phyloP scores from a whole-genome alignment of 2,113 vertebrate species.

The Microtus montanus region DNA sequence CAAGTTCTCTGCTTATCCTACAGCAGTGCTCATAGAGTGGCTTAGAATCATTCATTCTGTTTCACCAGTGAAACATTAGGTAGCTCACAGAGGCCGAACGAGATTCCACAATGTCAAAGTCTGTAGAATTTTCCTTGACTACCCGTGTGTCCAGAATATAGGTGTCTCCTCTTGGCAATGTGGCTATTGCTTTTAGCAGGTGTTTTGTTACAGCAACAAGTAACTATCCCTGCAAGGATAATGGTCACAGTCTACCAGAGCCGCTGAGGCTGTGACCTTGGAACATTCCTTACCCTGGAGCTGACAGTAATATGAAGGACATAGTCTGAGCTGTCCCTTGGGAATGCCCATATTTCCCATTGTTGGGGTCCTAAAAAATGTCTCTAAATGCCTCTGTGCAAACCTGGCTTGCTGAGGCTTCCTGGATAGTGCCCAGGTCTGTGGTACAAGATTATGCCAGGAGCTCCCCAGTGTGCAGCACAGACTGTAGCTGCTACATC shows the following conservation, averaged over 20 bases:
- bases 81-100: neutral
- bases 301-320: no score
- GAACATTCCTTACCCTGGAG: neutral
- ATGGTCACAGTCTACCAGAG: neutral
- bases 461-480: no score
- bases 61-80: neutral
- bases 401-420: neutral
- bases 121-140: neutral
- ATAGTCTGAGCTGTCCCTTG: neutral
- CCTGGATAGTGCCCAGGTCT: neutral
- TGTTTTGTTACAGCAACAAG: neutral
- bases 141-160: neutral
- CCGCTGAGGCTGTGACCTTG: neutral
- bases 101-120: neutral
- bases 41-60: neutral
- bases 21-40: neutral
- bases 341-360: neutral
- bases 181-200: neutral
- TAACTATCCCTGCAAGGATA: neutral
- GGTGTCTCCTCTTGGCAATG: neutral
- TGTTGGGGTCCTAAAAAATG: accelerated
- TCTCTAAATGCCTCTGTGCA: neutral
- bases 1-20: neutral
- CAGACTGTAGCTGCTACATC: neutral
- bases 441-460: neutral